A percentile compares a stretch with the other conserved stretches of the same genome.
These are phyloP conservation scores for Ctenopoma multispine DNA, from an alignment of 2,797 vertebrate species.

Conservation along the genomic window DNA sequence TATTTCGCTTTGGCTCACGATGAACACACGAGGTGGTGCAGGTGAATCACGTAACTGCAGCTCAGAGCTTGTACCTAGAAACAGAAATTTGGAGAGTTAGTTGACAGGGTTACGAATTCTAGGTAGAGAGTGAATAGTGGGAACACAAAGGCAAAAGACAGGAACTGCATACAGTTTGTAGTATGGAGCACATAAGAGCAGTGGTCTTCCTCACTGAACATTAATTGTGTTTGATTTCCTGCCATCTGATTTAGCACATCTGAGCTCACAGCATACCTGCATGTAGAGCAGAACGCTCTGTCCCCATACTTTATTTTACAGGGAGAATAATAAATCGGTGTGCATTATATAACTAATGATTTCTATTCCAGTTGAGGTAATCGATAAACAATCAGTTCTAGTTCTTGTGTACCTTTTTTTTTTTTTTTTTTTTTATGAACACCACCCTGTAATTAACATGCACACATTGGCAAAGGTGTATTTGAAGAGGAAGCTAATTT, in stretches of 20 bases:
- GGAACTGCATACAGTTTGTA: not conserved
- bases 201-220: not conserved
- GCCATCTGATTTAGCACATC: constrained; percentile 1
- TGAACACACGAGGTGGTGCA: constrained; percentile 20
- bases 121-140: not conserved
- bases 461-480: constrained; percentile 25
- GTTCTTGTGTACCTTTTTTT: not conserved
- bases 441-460: constrained; percentile 43
- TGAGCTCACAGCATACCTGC: not conserved
- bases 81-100: not conserved
- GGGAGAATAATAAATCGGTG: constrained; percentile 23
- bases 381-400: constrained; percentile 42
- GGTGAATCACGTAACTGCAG: constrained; percentile 26
- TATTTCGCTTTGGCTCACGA: not conserved
- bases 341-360: constrained; percentile 15
- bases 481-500: constrained; percentile 46
- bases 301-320: not conserved
- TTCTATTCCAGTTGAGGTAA: constrained; percentile 27
- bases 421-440: constrained; percentile 12
- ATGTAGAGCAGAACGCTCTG: not conserved
- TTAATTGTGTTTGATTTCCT: not conserved
- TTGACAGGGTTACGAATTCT: not conserved
- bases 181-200: not conserved
- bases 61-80: constrained; percentile 2
- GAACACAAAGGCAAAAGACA: not conserved